Conservation (phyloP, 2,888 invertebrate species). For the Rhyacophila evoluta region DNA sequence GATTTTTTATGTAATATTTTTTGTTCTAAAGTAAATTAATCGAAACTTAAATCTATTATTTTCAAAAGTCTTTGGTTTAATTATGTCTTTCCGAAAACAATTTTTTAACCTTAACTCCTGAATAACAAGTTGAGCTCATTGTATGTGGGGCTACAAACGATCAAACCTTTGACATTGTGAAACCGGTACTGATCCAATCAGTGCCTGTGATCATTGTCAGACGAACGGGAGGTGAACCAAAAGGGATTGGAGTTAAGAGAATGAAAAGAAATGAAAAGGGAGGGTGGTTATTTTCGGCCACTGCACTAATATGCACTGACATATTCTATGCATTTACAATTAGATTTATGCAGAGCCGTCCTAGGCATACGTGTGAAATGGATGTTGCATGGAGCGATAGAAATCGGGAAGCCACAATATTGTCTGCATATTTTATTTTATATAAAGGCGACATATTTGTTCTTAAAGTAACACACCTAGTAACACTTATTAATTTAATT, state of each 20-base stretch:
- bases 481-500: too few species aligned
- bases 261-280: neutral
- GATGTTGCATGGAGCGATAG: too few species aligned
- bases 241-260: neutral
- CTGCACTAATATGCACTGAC: constrained; percentile 11
- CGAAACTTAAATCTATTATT: too few species aligned
- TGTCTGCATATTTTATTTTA: too few species aligned
- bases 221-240: neutral
- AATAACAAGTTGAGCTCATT: neutral
- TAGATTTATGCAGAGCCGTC: neutral
- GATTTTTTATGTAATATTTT: too few species aligned
- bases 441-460: too few species aligned
- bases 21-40: too few species aligned
- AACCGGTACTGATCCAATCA: neutral
- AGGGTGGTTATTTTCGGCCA: constrained; percentile 10
- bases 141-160: neutral
- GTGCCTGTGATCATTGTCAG: constrained; percentile 9
- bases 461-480: too few species aligned
- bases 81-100: too few species aligned
- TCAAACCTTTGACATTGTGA: neutral
- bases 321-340: constrained; percentile 14
- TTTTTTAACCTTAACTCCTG: neutral
- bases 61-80: too few species aligned
- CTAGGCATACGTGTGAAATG: too few species aligned
- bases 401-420: too few species aligned